Conservation (phyloP, 1,140 invertebrate species). For the Cydia amplana region DNA sequence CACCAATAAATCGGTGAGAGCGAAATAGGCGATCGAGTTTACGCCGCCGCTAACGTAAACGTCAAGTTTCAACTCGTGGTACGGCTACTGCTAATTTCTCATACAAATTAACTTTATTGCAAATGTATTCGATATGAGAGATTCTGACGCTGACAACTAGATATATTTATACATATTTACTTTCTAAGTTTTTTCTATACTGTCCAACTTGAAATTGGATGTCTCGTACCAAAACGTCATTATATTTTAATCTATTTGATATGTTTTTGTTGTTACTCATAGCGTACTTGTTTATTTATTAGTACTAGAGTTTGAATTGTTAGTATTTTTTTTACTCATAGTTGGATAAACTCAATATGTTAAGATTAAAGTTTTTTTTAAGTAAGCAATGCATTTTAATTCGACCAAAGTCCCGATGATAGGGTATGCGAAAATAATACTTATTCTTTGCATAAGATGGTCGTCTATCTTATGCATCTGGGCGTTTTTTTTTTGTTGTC, state of each 20-base stretch:
- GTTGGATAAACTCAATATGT: conserved; percentile 28
- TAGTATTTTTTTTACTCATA: conserved; percentile 26
- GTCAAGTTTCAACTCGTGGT: too few relatives aligned
- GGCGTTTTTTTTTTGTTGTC: too few relatives aligned
- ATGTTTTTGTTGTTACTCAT: conserved; percentile 47
- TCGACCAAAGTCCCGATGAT: too few relatives aligned
- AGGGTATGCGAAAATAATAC: too few relatives aligned
- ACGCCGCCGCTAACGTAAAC: too few relatives aligned
- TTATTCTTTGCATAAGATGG: too few relatives aligned
- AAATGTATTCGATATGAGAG: background rate
- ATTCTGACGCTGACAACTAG: background rate
- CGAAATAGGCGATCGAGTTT: too few relatives aligned
- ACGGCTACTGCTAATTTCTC: too few relatives aligned
- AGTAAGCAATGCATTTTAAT: background rate
- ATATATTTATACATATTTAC: conserved; percentile 3
- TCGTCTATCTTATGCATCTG: too few relatives aligned
- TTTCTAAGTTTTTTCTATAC: conserved; percentile 11
- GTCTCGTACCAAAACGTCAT: conserved; percentile 59
- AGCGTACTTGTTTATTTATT: conserved; percentile 33
- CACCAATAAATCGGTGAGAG: too few relatives aligned
- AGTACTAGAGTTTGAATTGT: conserved; percentile 25
- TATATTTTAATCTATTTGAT: conserved; percentile 42
- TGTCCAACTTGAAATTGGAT: conserved; percentile 65
- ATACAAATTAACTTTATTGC: too few relatives aligned
- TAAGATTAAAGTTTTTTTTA: conserved; percentile 33